Evolutionary conservation across 2,113 vertebrate species (phyloP), one percentile per base, ranked within the genome.

Genomic region (Nicator chloris): DNA sequence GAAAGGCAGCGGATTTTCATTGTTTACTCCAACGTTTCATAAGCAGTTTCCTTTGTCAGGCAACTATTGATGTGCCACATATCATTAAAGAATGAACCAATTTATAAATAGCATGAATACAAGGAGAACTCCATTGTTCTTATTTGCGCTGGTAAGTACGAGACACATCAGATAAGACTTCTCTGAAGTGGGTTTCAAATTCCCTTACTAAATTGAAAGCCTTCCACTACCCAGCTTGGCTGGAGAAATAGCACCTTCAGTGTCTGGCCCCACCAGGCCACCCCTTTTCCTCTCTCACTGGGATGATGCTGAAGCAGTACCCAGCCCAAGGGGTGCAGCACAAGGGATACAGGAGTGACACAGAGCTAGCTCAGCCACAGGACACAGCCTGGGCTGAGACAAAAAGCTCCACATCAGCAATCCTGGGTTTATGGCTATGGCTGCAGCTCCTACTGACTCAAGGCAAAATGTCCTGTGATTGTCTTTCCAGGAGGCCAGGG

Each of bases 61-160:
- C 80, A 63, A 84, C 94, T 96, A 84, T 91, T 90, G 91, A 69
- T 56, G 51, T 69, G 66, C 65, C 61, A 49, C 15, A 39, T 42
- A 95, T 88, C 90, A 60, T 42, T 90, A 77, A 95, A 95, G 63
- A 95, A 85, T 77, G 88, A 95, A 69, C 24, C 0, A 0, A 60
- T 47, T 86, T 95, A 95, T 95, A 96, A 96, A 95, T 92, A 97
- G 93, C 51, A 66, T 77, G 93, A 93, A 91, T 91, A 88, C 87
- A 93, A 73, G 54, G 87, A 95, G 72, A 54, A 51, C 87, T 37
- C 82, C 66, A 95, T 97, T 97, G 95, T 97, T 97, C 90, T 71
- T 31, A 45, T 24, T 72, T 44, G 64, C 6, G 3, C 33, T 77
- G 54, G 73, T 86, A 91, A 93, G 80, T 73, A 82, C 0, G 1